Evolutionary conservation across 2,113 vertebrate genomes (phyloP), one percentile per base, ranked within the genome.

Genomic region (Choloepus hoffmanni): DNA sequence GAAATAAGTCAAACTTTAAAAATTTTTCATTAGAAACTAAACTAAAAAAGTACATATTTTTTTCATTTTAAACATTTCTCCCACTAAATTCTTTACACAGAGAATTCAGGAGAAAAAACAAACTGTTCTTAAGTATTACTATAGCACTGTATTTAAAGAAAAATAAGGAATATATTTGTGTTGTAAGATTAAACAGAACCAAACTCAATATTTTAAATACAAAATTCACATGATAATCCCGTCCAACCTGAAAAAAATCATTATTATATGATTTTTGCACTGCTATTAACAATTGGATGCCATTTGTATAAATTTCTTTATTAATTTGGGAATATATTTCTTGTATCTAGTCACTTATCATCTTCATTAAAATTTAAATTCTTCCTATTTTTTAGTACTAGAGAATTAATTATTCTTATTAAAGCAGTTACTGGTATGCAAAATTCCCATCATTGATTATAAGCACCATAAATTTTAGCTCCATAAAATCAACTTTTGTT

Each of bases 241-340:
- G 84, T 23, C 70, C 72, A 36, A 10, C 28, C 43, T 70, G 53
- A 14, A 67, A 87, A 79, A 83, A 28, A 67, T 73, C 19, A 86
- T 73, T 55, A 2, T 30, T 83, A n/a, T 95, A 9, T 89, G 13
- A 87, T 72, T 91, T 60, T 88, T 89, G 85, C 77, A 23, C 24
- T 82, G 23, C 65, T 83, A 68, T 92, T 10, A n/a, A 73, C 48
- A 90, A 74, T 16, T n/a, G 1, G 24, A 55, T 50, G 21, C 21
- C 48, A 77, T 83, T 87, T 3, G 2, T 88, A n/a, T 63, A 43
- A 36, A 53, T 77, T 60, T 96, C 8, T 97, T 97, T 96, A 89
- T 87, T 82, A 81, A 48, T 74, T 85, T 45, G 11, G 5, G 82
- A 94, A 30, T 74, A 43, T 77, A 72, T 89, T 82, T 86, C 83